Evolutionary conservation across 1,140 invertebrate genomes (phyloP), one percentile per base, ranked within the genome.

Genomic region (Himalopsyche phryganea): DNA sequence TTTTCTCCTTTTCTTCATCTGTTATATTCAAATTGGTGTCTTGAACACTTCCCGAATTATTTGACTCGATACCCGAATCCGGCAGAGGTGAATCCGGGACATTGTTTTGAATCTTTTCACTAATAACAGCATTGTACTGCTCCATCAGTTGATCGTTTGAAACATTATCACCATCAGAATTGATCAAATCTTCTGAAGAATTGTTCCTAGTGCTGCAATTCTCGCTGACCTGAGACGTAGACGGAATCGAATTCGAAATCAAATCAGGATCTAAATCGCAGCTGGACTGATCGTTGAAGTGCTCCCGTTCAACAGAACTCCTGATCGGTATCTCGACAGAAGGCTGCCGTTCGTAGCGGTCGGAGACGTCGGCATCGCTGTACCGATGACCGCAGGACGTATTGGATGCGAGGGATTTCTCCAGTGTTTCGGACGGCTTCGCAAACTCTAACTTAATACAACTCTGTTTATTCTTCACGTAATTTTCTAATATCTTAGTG

Each of bases 1-100:
- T 70, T 63, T 85, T 81, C 63, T 91, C 85, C 69, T 96, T 96
- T 66, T 96, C 92, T 73, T 97, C 94, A 68, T 97, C 93, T 0
- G 93, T 96, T 15, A 94, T 92, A 76, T 95, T 96, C 14, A 77
- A 74, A 19, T 74, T 65, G 36, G 70, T 67, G 9, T 69, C 67
- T 1, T 60, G 41, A 1, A 67, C 66, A 67, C 73, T 76, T 2
- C 71, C 71, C 0, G 72, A 71, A 15, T 53, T 28, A 61, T 66
- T 70, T 0, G 74, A 77, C 23, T 75, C 75, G 1, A 77, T 65
- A 1, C 74, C 74, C 5, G 75, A 77, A 65, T 79, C 75, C 0
- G 74, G 76, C 23, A 78, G 61, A 0, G 76, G 76, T 0, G 75
- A 78, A 64, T 78, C 76, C 0, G 75, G 75, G 69, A 76, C 70